Evolutionary conservation across 2,888 invertebrate genomes (phyloP).

Genomic region (Drosophila prostipennis): DNA sequence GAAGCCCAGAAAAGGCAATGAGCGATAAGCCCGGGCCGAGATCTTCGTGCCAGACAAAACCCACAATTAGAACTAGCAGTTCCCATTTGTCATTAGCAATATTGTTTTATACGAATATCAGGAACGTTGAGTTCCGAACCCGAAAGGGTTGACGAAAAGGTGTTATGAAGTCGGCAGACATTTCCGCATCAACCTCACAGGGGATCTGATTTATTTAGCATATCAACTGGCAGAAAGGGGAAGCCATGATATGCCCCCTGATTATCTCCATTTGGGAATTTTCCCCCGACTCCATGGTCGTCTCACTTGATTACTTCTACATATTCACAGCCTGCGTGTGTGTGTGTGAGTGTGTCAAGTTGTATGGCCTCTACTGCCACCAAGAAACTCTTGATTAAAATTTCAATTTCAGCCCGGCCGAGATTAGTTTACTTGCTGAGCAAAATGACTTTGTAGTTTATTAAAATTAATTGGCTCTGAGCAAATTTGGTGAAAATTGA

Average conservation of each 20-base stretch:
- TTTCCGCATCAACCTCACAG: conserved; percentile 12
- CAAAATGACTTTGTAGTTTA: conserved; percentile 72
- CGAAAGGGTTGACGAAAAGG: conserved; percentile 14
- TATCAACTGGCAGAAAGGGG: conserved; percentile 9
- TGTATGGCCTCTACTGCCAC: conserved; percentile 51
- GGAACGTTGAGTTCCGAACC: conserved; percentile 3
- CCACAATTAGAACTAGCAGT: conserved; percentile 45
- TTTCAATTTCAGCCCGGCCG: conserved; percentile 59
- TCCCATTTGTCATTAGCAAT: conserved; percentile 52
- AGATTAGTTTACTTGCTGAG: too few species aligned
- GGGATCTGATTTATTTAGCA: conserved; percentile 34
- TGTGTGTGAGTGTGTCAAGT: conserved; percentile 46
- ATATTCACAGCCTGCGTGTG: conserved; percentile 28
- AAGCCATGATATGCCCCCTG: conserved; percentile 60
- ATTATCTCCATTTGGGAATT: conserved; percentile 72
- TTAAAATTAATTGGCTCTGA: conserved; percentile 73
- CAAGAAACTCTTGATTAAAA: conserved; percentile 68
- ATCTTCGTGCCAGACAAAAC: conserved; percentile 36
- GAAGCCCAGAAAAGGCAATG: conserved; percentile 26
- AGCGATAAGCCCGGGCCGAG: conserved; percentile 32
- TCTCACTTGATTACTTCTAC: conserved; percentile 69
- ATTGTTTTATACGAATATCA: conserved; percentile 40
- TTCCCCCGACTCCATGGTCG: conserved; percentile 59
- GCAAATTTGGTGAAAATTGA: conserved; percentile 46
- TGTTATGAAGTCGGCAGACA: conserved; percentile 34